Evolutionary conservation across 2,113 vertebrate species (phyloP).

Genomic region (Mus spicilegus): DNA sequence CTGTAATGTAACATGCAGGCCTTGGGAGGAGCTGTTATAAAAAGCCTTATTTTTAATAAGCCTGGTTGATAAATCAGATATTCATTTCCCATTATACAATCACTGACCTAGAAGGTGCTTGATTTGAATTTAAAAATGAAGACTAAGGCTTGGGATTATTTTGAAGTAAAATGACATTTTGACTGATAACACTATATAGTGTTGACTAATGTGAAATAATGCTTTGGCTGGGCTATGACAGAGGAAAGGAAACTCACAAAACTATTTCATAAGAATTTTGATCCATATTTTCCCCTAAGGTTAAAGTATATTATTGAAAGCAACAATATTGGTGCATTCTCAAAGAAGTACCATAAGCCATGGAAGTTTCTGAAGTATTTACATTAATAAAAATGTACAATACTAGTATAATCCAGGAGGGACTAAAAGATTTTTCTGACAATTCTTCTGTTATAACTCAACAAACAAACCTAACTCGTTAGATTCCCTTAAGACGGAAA

Average conservation of each 20-base stretch:
- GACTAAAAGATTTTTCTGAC: background rate
- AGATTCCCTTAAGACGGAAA: slow-evolving; percentile 6
- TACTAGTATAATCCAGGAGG: background rate
- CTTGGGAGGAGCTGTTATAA: background rate
- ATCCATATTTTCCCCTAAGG: slow-evolving; percentile 27
- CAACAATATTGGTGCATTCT: background rate
- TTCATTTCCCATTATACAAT: background rate
- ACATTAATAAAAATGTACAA: slow-evolving; percentile 42
- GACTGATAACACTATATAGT: background rate
- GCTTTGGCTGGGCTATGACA: background rate
- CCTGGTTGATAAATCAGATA: background rate
- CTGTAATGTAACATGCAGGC: background rate
- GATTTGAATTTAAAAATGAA: background rate
- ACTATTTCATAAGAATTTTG: slow-evolving; percentile 6
- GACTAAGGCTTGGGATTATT: background rate
- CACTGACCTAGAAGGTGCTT: background rate
- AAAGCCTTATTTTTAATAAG: background rate
- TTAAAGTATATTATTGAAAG: slow-evolving; percentile 49
- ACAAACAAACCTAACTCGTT: slow-evolving; percentile 15
- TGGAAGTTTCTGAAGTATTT: slow-evolving; percentile 32
- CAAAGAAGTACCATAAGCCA: slow-evolving; percentile 2
- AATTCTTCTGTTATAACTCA: background rate
- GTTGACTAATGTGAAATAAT: slow-evolving; percentile 41
- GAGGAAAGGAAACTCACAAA: background rate
- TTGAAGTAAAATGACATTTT: slow-evolving; percentile 41